These are phyloP conservation scores for Cerastis leucographa DNA, from an alignment of 2,888 invertebrate genomes.

Conservation along the genomic window DNA sequence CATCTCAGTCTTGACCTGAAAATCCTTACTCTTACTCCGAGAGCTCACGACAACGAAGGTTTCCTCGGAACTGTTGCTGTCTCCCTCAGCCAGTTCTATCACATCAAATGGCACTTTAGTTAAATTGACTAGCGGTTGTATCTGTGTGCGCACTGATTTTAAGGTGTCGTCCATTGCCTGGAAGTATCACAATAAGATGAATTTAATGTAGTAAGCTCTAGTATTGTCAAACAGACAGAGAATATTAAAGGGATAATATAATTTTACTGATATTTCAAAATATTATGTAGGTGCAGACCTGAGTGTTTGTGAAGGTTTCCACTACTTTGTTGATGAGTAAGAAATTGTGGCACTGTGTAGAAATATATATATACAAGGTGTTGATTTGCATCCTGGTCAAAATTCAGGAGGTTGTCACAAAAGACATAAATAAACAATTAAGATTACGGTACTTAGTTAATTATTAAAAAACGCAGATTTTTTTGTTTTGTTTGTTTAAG, in stretches of 20 bases:
- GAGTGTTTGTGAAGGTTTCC: no score
- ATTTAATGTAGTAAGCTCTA: background rate
- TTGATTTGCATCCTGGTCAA: no score
- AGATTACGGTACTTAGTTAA: no score
- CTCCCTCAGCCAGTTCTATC: conserved; percentile 65
- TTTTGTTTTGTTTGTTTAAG: no score
- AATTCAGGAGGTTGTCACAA: no score
- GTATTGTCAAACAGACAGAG: background rate
- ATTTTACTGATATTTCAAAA: no score
- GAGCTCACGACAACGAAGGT: conserved; percentile 55
- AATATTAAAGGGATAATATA: background rate
- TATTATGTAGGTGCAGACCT: no score
- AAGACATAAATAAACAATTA: no score
- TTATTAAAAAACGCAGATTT: no score
- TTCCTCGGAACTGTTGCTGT: conserved; percentile 60
- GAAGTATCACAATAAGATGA: conserved; percentile 16
- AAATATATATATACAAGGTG: no score
- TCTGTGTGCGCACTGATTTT: conserved; percentile 62
- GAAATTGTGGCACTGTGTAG: no score
- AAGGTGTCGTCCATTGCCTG: conserved; percentile 71
- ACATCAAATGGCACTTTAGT: conserved; percentile 57
- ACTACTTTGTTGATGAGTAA: no score
- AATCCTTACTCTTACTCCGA: conserved; percentile 40
- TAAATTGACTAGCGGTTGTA: conserved; percentile 67
- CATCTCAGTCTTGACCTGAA: conserved; percentile 76